These are phyloP conservation scores for Bergia sp. DNA, from an alignment of 92 coral and sea anemone genomes.

Conservation along the genomic window DNA sequence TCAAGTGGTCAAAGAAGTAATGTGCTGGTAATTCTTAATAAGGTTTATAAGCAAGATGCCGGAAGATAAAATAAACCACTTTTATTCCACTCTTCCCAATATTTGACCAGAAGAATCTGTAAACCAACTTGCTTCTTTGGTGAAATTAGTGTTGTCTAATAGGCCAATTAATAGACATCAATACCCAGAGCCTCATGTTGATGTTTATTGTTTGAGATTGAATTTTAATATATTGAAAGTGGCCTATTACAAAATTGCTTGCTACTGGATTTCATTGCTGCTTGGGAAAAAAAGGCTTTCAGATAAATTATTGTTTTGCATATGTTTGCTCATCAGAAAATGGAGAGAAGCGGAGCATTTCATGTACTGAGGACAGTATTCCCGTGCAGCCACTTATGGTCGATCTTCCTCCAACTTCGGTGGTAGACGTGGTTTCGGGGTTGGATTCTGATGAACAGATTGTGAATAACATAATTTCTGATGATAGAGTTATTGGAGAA, in stretches of 20 bases:
- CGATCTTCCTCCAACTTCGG: neutral
- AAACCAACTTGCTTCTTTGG: too few species aligned
- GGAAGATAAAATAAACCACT: too few species aligned
- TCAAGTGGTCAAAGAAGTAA: too few species aligned
- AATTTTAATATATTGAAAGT: too few species aligned
- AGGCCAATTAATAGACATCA: neutral
- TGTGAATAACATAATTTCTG: neutral
- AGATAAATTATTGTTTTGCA: neutral
- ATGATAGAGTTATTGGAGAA: neutral
- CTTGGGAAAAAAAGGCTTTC: too few species aligned
- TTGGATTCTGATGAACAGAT: neutral
- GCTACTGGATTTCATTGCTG: too few species aligned
- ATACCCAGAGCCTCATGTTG: neutral
- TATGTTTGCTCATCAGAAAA: neutral
- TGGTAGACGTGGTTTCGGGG: neutral
- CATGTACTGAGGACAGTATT: slow-evolving; percentile 15
- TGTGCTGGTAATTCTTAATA: too few species aligned
- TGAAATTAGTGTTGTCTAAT: too few species aligned
- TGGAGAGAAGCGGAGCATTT: neutral
- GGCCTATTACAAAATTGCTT: too few species aligned
- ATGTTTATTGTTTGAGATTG: neutral
- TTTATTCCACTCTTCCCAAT: too few species aligned
- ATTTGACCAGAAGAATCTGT: too few species aligned
- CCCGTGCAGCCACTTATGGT: neutral
- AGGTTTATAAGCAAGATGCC: too few species aligned